phyloP scores from a whole-genome alignment of 2,113 vertebrate species.

The Thamnophis sirtalis region DNA sequence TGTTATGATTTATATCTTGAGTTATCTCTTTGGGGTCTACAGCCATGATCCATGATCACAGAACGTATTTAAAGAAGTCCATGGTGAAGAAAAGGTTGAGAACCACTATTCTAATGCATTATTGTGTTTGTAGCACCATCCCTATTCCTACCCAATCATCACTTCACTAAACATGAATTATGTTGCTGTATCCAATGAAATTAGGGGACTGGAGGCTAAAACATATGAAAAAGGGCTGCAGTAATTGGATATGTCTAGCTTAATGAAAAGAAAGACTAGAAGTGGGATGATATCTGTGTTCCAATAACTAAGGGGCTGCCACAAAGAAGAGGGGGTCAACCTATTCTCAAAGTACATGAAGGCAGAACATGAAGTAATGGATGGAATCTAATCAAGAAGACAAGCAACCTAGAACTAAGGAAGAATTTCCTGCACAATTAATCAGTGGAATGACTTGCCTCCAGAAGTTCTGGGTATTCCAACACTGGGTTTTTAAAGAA shows the following conservation, averaged over 20 bases:
- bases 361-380: not conserved
- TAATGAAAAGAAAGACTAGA: not conserved
- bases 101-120: not conserved
- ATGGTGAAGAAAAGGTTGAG: not conserved
- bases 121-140: not conserved
- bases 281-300: not conserved
- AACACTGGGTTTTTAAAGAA: not conserved
- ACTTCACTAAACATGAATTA: not conserved
- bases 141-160: not conserved
- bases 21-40: not conserved
- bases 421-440: not conserved
- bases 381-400: not conserved
- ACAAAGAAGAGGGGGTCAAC: not conserved
- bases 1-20: not conserved
- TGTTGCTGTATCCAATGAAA: not conserved
- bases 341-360: not conserved
- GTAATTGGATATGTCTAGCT: not conserved
- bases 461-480: not conserved
- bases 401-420: not conserved
- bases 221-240: not conserved
- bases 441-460: not conserved
- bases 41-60: not conserved
- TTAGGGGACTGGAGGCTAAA: not conserved
- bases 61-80: not conserved
- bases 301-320: not conserved